Percentiles rank a stretch among this genome's conserved stretches.
Conservation (phyloP, 2,113 vertebrate species). For the Leptocoma aspasia region DNA sequence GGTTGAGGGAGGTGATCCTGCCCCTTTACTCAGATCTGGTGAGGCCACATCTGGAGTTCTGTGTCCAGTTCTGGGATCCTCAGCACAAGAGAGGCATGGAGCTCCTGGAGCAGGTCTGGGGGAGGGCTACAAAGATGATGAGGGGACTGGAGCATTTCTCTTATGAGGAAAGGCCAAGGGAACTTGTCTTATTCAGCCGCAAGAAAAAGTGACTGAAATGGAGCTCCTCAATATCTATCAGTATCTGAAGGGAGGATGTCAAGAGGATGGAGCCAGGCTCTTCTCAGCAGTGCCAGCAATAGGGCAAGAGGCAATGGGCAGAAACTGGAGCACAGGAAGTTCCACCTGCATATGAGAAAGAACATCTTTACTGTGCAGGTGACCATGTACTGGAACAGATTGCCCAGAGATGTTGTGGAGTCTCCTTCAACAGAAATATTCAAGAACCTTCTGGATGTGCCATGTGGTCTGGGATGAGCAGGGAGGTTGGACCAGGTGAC, state of each 20-base stretch:
- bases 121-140: not conserved
- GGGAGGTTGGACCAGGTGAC: not conserved
- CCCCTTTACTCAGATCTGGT: not conserved
- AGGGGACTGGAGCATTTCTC: not conserved
- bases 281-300: not conserved
- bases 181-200: not conserved
- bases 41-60: not conserved
- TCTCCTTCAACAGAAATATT: not conserved
- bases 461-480: not conserved
- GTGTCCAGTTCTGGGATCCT: not conserved
- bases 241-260: too few relatives aligned
- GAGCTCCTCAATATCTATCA: not conserved
- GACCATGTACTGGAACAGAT: not conserved
- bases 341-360: not conserved
- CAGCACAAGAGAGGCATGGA: not conserved
- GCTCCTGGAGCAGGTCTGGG: fast-evolving
- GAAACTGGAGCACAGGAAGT: not conserved
- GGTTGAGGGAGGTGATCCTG: not conserved
- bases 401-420: not conserved
- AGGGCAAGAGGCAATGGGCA: not conserved
- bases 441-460: not conserved
- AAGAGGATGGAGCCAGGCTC: not conserved
- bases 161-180: not conserved
- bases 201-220: not conserved
- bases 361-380: not conserved